phyloP scores from a whole-genome alignment of 2,113 vertebrate genomes.

The Melanerpes aurifrons region DNA sequence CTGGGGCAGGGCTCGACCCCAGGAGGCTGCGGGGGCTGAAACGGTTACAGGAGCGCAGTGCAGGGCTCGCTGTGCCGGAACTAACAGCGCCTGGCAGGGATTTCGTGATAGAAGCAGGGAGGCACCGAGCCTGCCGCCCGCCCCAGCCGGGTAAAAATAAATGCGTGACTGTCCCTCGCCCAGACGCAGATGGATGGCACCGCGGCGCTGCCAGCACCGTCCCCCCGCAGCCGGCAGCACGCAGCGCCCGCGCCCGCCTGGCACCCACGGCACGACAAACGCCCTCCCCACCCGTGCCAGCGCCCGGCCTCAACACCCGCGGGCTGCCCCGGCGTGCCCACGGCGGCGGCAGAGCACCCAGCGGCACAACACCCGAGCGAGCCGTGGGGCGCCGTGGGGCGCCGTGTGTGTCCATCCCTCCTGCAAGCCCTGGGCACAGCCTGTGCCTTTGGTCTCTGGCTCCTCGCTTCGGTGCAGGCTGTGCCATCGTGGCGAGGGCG shows the following conservation, averaged over 20 bases:
- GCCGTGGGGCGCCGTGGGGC: no score
- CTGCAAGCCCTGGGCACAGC: accelerated
- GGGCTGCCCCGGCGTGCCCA: accelerated
- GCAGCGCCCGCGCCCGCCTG: accelerated
- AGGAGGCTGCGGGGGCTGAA: neutral
- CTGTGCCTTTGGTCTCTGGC: neutral
- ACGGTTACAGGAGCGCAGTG: neutral
- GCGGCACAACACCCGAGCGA: neutral
- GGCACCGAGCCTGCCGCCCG: constrained; percentile 59
- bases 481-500: neutral
- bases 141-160: constrained; percentile 70
- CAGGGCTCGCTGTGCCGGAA: constrained; percentile 67
- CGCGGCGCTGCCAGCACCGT: neutral
- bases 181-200: neutral
- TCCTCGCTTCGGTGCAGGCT: neutral
- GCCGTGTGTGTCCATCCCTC: accelerated
- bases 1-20: accelerated
- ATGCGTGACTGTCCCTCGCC: constrained; percentile 47
- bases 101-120: constrained; percentile 73
- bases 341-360: neutral
- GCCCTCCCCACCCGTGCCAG: neutral
- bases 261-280: neutral
- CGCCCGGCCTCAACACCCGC: accelerated
- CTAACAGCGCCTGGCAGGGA: constrained; percentile 67
- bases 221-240: neutral